Evolutionary conservation across 2,113 vertebrate species (phyloP).

Genomic region (Microcebus jonahi): DNA sequence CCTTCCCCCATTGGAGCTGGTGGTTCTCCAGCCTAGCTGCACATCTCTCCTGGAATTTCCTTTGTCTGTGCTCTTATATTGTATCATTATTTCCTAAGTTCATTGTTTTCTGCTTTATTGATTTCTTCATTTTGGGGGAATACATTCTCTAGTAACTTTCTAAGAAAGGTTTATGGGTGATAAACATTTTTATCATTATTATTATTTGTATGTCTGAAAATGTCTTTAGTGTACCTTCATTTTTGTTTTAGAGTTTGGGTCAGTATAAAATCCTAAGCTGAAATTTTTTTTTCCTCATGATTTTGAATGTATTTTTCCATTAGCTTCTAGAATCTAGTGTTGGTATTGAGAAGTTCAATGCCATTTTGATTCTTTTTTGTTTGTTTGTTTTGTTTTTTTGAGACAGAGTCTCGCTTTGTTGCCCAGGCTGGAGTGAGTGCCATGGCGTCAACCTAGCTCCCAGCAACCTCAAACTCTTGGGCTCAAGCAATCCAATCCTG

Average conservation of each 20-base stretch:
- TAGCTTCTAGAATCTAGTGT: neutral
- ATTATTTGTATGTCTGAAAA: neutral
- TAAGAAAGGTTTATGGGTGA: neutral
- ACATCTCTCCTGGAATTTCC: neutral
- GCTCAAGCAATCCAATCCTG: no score
- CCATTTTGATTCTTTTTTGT: neutral
- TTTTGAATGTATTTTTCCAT: neutral
- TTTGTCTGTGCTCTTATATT: neutral
- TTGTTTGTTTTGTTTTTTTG: no score
- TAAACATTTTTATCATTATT: neutral
- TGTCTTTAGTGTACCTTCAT: neutral
- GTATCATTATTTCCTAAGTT: neutral
- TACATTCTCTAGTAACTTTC: neutral
- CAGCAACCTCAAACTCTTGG: no score
- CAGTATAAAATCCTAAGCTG: neutral
- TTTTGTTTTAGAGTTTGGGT: conserved; percentile 9
- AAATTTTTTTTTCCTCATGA: neutral
- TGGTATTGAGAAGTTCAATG: neutral
- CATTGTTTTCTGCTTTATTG: neutral
- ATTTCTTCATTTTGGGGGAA: neutral
- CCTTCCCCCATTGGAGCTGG: neutral
- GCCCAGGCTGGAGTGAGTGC: no score
- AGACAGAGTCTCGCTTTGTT: no score
- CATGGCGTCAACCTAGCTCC: no score
- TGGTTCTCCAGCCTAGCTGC: neutral